Base-by-base conservation (phyloP, 92 coral and sea anemone genomes). In the Epizoanthus scotinus region DNA sequence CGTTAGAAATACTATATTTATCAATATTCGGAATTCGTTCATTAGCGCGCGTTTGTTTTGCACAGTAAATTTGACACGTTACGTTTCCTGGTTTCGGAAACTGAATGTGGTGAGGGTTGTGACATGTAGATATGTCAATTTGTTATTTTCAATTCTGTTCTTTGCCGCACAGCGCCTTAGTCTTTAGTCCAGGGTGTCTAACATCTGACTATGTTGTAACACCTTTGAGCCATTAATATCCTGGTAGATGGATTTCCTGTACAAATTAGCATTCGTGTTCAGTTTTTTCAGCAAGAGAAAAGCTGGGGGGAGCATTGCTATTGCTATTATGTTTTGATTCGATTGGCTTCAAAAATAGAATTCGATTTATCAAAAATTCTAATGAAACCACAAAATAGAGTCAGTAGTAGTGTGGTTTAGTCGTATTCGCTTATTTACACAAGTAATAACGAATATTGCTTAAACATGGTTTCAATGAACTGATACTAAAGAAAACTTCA, bases 401-500 rank as follows among this genome's bases (percentile, higher is more conserved):
- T 40, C 81, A 57, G 58, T 40, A 4, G 36, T 4, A 31, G 3
- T 34, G 40, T 34, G 3, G 31, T 40, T 5, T 24, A 28, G 18
- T 4, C 20, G 52, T 12, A 20, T 75, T 75, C 69, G 68, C 59
- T 40, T 75, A 75, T 75, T 75, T 75, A 75, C 68, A 75, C 53
- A 75, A 75, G 56, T 75, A 75, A 75, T 75, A 34, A 75, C 56
- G 27, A 75, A 29, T 15, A 56, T 28, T 53, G 25, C 63, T 7
- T 17, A 31, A 73, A 53, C 78, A 73, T 22, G 66, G 49, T 60
- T 40, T 12, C 67, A 59, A 59, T 58, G n/a, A 73, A 17, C 47
- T 73, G 7, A 55, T 2, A 8, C 50, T 53, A 55, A 73, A 58
- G 44, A 34, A 59, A 36, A 36, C 26, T 20, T 13, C 68, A 19